A percentile compares a stretch with the other conserved stretches of the same genome.
Evolutionary conservation across 2,113 vertebrate species (phyloP).

Genomic region (Deroptyus accipitrinus): DNA sequence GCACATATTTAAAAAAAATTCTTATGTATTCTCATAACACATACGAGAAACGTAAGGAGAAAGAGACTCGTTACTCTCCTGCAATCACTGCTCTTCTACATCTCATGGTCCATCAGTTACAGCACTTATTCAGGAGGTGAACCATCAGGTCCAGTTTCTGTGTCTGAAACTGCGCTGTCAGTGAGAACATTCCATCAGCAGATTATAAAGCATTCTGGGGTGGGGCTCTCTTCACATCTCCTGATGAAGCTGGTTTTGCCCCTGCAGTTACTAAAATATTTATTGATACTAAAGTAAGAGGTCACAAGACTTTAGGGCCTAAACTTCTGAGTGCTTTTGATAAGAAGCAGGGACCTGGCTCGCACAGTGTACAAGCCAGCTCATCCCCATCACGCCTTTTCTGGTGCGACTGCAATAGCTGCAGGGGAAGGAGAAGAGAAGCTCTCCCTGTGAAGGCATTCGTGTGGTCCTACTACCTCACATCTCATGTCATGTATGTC

Average conservation of each 20-base stretch:
- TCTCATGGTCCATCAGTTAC: neutral
- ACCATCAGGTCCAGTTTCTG: neutral
- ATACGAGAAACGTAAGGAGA: neutral
- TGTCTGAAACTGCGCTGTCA: neutral
- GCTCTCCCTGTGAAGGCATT: neutral
- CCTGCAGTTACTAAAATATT: neutral
- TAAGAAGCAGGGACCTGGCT: neutral
- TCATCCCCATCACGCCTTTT: neutral
- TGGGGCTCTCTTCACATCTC: neutral
- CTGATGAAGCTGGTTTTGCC: neutral
- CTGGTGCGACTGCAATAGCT: neutral
- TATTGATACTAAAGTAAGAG: neutral
- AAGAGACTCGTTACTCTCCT: neutral
- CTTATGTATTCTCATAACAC: neutral
- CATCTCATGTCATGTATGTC: fast-evolving
- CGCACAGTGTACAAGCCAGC: fast-evolving
- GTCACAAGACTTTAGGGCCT: neutral
- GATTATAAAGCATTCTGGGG: neutral
- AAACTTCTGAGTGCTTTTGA: neutral
- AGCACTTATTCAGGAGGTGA: neutral
- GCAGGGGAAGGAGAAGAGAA: neutral
- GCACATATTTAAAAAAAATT: neutral
- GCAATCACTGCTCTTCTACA: neutral
- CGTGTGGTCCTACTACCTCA: neutral
- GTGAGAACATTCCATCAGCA: neutral